Base-by-base conservation (phyloP, 2,113 vertebrate species). In the Hepsetus odoe region DNA sequence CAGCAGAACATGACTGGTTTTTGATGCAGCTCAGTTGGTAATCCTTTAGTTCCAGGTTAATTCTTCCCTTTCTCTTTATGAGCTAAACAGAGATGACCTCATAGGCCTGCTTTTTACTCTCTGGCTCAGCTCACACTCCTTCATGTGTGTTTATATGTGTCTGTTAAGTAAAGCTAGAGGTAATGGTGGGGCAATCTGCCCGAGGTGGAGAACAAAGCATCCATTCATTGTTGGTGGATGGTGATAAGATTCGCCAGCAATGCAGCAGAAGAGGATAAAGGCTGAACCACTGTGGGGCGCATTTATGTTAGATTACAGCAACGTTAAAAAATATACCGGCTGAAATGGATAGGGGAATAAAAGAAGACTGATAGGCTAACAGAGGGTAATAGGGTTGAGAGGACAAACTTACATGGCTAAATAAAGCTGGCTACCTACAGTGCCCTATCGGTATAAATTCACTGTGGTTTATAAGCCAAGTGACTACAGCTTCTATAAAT, bases 51-150 rank as follows among this genome's bases (percentile, higher is more conserved):
- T 85, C n/a, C 59, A 12, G 69, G 61, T 59, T 85, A 73, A 82
- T 85, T 69, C 84, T 87, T 74, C 72, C 85, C 81, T 64, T 62
- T 28, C 46, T 73, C 79, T 81, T 68, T 80, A 79, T 83, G 74
- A 79, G 80, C 73, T 58, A 59, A 81, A 73, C 56, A 70, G 33
- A 59, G 71, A 78, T 88, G 84, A 72, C 82, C 70, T 87, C 76
- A 59, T 87, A 56, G 71, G 85, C 32, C 49, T 82, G 55, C 32
- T 9, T 65, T 72, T 66, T 46, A 72, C 59, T 55, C 80, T 55
- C 18, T 42, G 51, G 44, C 59, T 77, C 35, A 10, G 64, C 51
- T 44, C 73, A 9, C 74, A 18, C 56, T 13, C 40, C 24, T 35
- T 58, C n/a, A 40, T 61, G 61, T 44, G 73, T 24, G 38, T 68